These are phyloP conservation scores for Zele albiditarsus DNA, from an alignment of 2,888 invertebrate species.

Conservation along the genomic window DNA sequence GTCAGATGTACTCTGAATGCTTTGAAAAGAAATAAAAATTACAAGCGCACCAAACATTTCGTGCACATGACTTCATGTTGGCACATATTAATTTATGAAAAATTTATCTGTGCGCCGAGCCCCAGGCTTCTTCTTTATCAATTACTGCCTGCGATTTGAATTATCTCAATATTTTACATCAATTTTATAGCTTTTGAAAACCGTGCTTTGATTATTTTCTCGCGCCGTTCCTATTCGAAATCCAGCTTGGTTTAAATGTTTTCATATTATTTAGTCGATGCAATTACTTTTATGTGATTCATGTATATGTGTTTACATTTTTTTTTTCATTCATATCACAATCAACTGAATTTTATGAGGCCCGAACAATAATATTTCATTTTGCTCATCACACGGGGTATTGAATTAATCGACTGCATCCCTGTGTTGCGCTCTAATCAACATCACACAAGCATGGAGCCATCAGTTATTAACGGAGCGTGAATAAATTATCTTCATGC, in stretches of 20 bases:
- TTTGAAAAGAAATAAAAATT: constrained; percentile 29
- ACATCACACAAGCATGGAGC: constrained; percentile 2
- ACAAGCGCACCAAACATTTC: background rate
- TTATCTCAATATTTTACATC: too few relatives aligned
- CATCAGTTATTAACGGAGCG: constrained; percentile 13
- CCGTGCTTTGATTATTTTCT: too few relatives aligned
- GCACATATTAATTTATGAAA: constrained; percentile 31
- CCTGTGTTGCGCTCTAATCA: constrained; percentile 8
- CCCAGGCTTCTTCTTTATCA: constrained; percentile 34
- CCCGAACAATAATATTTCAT: background rate
- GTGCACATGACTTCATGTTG: constrained; percentile 42
- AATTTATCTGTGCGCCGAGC: background rate
- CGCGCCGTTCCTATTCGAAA: too few relatives aligned
- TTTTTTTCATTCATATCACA: constrained; percentile 4
- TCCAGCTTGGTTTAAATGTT: too few relatives aligned
- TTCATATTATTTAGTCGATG: too few relatives aligned
- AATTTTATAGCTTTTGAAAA: too few relatives aligned
- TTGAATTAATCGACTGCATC: constrained; percentile 16
- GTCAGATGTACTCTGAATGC: constrained; percentile 8
- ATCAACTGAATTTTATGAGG: background rate
- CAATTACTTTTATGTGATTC: too few relatives aligned
- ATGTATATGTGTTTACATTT: background rate
- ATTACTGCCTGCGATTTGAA: too few relatives aligned
- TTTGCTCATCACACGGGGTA: background rate
- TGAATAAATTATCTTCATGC: background rate